Evolutionary conservation across 2,113 vertebrate genomes (phyloP).

Genomic region (Neomonachus schauinslandi): DNA sequence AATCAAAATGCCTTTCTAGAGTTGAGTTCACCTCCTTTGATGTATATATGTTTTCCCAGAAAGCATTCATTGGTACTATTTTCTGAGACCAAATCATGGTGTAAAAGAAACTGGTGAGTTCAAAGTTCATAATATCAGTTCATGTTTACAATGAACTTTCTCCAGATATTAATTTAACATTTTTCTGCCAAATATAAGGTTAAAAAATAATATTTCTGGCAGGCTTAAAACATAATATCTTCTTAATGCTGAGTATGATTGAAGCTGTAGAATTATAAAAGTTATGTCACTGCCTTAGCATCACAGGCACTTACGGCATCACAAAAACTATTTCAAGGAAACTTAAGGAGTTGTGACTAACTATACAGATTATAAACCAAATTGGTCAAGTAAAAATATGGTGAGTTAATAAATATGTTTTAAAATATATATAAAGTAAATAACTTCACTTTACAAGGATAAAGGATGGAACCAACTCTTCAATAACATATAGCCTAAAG

Average conservation of each 20-base stretch:
- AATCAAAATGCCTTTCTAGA: constrained; percentile 1
- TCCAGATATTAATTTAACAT: neutral
- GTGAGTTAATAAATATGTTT: neutral
- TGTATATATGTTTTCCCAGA: neutral
- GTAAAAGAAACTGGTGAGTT: neutral
- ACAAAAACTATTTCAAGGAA: neutral
- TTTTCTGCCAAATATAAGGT: neutral
- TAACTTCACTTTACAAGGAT: neutral
- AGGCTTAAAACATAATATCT: neutral
- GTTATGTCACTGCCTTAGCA: neutral
- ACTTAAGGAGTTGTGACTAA: neutral
- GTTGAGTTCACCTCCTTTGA: neutral
- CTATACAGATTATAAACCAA: neutral
- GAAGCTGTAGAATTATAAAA: neutral
- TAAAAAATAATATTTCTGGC: neutral
- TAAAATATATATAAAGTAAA: neutral
- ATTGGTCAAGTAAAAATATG: neutral
- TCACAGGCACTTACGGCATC: neutral
- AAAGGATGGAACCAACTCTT: neutral
- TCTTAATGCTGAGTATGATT: neutral
- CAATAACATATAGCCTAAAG: neutral
- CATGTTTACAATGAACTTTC: neutral
- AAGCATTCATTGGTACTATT: neutral
- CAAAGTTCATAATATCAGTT: neutral
- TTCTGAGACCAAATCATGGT: neutral